Conservation (phyloP, 2,113 vertebrate species). For the Odocoileus hemionus region DNA sequence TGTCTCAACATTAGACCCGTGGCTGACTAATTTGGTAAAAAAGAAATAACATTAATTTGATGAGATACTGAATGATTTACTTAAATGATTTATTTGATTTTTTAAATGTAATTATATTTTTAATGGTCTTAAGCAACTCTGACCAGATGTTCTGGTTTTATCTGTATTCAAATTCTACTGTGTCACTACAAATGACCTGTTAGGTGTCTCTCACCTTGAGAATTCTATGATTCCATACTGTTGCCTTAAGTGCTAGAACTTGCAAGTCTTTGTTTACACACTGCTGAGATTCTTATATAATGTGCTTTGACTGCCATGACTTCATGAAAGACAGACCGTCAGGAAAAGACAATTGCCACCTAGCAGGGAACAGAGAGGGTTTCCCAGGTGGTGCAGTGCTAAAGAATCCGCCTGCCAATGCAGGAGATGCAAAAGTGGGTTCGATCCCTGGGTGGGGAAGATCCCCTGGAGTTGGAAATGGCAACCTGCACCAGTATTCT, state of each 20-base stretch:
- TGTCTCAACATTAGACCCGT: background rate
- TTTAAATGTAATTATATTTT: background rate
- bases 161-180: background rate
- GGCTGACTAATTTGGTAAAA: background rate
- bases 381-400: background rate
- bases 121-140: background rate
- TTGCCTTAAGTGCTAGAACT: background rate
- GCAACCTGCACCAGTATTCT: background rate
- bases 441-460: background rate
- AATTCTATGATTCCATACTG: background rate
- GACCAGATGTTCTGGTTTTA: constrained; percentile 20
- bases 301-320: background rate
- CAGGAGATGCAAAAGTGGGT: background rate
- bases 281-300: background rate
- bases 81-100: background rate
- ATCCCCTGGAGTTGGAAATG: background rate
- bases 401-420: background rate
- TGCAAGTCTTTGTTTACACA: background rate
- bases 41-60: constrained; percentile 5
- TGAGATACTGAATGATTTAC: background rate
- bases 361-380: background rate
- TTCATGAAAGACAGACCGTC: background rate
- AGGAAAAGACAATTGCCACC: background rate
- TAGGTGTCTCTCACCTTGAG: background rate
- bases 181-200: background rate